Conservation (phyloP, 2,888 invertebrate species). For the Drosophila melanosoma region DNA sequence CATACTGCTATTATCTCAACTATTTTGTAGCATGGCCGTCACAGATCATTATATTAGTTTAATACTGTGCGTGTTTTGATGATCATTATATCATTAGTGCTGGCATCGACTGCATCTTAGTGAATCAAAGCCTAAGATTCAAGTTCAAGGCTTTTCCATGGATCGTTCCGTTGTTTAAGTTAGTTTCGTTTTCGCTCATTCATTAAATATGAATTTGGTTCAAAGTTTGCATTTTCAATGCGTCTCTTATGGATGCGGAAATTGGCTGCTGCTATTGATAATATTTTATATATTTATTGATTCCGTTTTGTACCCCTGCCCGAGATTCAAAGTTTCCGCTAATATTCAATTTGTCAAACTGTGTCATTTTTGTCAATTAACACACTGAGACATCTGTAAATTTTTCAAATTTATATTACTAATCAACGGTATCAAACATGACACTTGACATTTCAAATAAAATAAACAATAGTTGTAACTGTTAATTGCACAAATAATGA, state of each 20-base stretch:
- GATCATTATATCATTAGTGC: constrained; percentile 49
- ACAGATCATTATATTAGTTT: constrained; percentile 16
- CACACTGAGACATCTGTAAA: constrained; percentile 29
- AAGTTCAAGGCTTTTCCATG: constrained; percentile 71
- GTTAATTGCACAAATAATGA: not conserved
- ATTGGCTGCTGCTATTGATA: constrained; percentile 2
- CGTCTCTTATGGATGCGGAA: constrained; percentile 63
- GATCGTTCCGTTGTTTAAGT: constrained; percentile 17
- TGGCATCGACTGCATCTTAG: constrained; percentile 39
- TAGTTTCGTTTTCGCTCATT: constrained; percentile 30
- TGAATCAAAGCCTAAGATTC: constrained; percentile 42
- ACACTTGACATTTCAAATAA: constrained; percentile 9
- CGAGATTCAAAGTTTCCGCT: constrained; percentile 29
- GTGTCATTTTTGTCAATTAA: constrained; percentile 58
- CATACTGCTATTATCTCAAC: constrained; percentile 24
- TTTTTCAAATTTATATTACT: constrained; percentile 16
- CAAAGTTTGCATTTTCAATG: constrained; percentile 67
- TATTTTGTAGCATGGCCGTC: constrained; percentile 43
- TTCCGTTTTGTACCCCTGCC: constrained; percentile 22
- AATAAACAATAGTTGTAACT: not conserved
- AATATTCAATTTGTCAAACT: constrained; percentile 29
- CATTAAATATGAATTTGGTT: constrained; percentile 73
- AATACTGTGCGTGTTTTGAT: not conserved
- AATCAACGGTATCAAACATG: constrained; percentile 6
- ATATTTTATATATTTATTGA: constrained; percentile 4